These are phyloP conservation scores for Campoletis sonorensis DNA, from an alignment of 1,140 invertebrate species.

Conservation along the genomic window DNA sequence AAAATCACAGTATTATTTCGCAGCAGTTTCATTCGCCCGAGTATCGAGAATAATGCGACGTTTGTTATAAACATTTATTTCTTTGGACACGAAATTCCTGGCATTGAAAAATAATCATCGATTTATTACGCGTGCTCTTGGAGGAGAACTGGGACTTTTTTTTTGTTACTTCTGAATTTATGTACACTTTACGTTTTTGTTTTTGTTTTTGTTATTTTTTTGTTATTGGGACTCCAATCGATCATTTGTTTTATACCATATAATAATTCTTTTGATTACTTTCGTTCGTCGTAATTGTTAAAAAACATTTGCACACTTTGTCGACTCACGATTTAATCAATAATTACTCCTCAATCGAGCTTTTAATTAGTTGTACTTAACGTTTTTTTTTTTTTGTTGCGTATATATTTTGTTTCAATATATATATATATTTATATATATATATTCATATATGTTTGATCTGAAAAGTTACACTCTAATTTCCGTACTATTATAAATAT, in stretches of 20 bases:
- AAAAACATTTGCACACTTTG: too few species aligned
- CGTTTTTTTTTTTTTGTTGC: neutral
- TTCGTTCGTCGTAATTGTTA: neutral
- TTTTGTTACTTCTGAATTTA: neutral
- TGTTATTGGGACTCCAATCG: neutral
- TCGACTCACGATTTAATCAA: neutral
- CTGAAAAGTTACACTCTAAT: too few species aligned
- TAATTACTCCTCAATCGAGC: neutral
- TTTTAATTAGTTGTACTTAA: neutral
- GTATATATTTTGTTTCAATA: neutral
- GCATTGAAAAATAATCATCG: neutral
- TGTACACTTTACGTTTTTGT: neutral
- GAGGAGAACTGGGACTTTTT: neutral
- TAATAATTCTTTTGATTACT: neutral
- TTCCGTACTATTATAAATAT: neutral
- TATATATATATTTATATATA: neutral
- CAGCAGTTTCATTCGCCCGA: neutral
- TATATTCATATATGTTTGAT: too few species aligned
- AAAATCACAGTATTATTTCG: neutral
- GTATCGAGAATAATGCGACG: neutral
- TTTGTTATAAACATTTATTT: neutral
- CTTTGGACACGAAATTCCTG: neutral
- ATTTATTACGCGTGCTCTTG: neutral
- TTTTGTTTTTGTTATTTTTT: neutral
- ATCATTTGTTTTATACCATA: neutral